phyloP scores from a whole-genome alignment of 2,888 invertebrate genomes.

The Byasa hedistus region DNA sequence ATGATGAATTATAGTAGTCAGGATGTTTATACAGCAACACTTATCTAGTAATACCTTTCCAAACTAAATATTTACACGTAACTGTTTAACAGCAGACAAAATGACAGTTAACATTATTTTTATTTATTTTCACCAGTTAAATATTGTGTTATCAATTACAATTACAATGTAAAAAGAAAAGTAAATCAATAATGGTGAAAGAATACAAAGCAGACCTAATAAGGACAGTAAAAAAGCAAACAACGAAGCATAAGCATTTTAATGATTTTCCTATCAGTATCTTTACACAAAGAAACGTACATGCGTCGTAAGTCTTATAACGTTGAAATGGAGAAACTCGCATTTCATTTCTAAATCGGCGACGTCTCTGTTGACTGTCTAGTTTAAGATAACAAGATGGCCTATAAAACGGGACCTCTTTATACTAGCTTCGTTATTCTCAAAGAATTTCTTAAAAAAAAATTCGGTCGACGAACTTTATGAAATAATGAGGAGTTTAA shows the following conservation, averaged over 20 bases:
- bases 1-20: too few relatives aligned
- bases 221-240: not conserved
- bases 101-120: too few relatives aligned
- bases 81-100: too few relatives aligned
- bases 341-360: constrained; percentile 8
- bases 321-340: not conserved
- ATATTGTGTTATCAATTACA: not conserved
- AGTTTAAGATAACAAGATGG: constrained; percentile 16
- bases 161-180: not conserved
- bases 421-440: constrained; percentile 12
- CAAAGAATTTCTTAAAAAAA: constrained; percentile 4
- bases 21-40: too few relatives aligned
- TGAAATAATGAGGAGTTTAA: not conserved
- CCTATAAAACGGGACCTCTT: constrained; percentile 2
- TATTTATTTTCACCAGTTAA: not conserved
- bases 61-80: too few relatives aligned
- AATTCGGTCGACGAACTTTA: not conserved
- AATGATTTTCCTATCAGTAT: constrained; percentile 1
- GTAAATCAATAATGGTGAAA: not conserved
- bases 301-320: not conserved
- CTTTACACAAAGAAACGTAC: not conserved
- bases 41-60: too few relatives aligned
- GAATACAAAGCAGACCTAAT: not conserved
- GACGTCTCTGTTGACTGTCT: constrained; percentile 13
- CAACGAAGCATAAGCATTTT: not conserved